A percentile compares a stretch with the other conserved stretches of the same genome.
These are phyloP conservation scores for Minunthozetes semirufus DNA, from an alignment of 2,888 invertebrate species.

Conservation along the genomic window DNA sequence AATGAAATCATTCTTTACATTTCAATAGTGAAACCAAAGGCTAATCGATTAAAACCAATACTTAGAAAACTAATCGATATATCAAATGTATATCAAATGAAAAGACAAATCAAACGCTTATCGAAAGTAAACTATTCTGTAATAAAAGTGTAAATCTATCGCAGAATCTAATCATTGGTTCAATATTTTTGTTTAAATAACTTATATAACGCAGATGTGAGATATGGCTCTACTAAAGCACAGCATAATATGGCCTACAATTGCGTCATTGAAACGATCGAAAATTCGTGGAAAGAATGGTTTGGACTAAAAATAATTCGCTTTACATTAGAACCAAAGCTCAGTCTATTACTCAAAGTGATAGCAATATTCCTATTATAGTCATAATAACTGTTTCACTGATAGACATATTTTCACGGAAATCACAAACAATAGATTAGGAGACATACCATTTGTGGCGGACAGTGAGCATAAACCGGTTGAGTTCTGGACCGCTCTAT, in stretches of 20 bases:
- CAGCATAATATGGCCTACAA: slow-evolving; percentile 6
- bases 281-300: slow-evolving; percentile 12
- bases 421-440: not conserved
- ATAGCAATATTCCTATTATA: not conserved
- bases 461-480: slow-evolving; percentile 76
- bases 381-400: not conserved
- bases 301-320: slow-evolving; percentile 9
- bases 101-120: too few species aligned
- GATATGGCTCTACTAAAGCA: not conserved
- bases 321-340: not conserved
- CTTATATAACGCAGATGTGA: not conserved
- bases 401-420: not conserved
- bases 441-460: slow-evolving; percentile 76
- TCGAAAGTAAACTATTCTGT: too few species aligned
- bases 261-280: slow-evolving; percentile 21
- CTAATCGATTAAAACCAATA: too few species aligned
- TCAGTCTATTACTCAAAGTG: not conserved
- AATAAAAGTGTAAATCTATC: too few species aligned
- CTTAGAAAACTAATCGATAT: too few species aligned
- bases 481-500: slow-evolving; percentile 74
- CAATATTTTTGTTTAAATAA: not conserved
- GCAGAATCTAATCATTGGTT: too few species aligned
- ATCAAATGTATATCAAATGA: too few species aligned
- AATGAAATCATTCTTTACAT: not conserved
- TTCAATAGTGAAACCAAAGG: not conserved